Percentiles rank a stretch among this genome's conserved stretches.
Conservation (phyloP, 2,888 invertebrate species). For the Drosophila melanosoma region DNA sequence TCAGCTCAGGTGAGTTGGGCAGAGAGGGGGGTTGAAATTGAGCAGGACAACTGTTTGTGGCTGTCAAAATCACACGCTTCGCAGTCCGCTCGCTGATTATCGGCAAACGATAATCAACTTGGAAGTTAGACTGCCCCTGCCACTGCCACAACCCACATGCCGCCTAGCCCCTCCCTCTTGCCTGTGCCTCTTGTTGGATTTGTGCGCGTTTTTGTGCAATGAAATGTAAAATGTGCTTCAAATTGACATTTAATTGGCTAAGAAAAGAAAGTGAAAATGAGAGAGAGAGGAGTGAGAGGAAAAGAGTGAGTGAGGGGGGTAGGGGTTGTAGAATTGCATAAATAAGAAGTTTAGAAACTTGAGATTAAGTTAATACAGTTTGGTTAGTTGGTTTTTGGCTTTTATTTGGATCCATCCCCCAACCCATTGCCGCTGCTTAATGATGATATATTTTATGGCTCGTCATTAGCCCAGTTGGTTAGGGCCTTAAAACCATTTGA, state of each 20-base stretch:
- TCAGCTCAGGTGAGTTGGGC: neutral
- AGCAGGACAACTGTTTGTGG: slow-evolving; percentile 36
- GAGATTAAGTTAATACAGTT: slow-evolving; percentile 57
- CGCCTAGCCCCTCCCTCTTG: neutral
- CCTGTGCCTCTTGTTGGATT: slow-evolving; percentile 16
- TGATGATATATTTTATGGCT: slow-evolving; percentile 69
- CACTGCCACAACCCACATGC: neutral
- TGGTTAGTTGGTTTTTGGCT: slow-evolving; percentile 7
- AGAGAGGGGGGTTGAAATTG: neutral
- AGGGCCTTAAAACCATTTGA: slow-evolving; percentile 48
- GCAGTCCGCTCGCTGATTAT: slow-evolving; percentile 52
- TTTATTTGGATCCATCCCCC: slow-evolving; percentile 3
- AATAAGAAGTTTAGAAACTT: slow-evolving; percentile 39
- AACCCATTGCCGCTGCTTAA: slow-evolving; percentile 41
- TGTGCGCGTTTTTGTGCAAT: slow-evolving; percentile 71
- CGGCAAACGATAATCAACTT: slow-evolving; percentile 71
- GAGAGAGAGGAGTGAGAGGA: neutral
- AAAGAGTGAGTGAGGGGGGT: neutral
- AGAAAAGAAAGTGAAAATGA: slow-evolving; percentile 7
- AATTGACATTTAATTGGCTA: slow-evolving; percentile 74
- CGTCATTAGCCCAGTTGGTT: slow-evolving; percentile 57
- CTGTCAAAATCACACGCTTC: slow-evolving; percentile 70
- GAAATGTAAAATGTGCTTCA: slow-evolving; percentile 69
- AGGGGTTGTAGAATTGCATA: neutral
- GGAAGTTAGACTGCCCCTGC: slow-evolving; percentile 28